Conservation (phyloP, 2,797 vertebrate genomes). For the Eidolon dupreanum region DNA sequence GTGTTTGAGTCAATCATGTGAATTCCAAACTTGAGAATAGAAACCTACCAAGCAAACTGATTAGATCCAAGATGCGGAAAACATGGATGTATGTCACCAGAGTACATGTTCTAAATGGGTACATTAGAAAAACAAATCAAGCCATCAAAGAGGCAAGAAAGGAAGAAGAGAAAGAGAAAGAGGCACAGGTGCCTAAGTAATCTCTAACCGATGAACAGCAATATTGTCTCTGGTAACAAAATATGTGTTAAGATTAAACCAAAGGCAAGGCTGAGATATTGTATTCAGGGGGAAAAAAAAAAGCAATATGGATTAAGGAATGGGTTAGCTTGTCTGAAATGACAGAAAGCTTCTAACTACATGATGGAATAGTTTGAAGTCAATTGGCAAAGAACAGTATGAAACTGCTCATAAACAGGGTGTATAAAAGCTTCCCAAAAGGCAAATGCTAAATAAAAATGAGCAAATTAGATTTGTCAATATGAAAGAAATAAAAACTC, state of each 20-base stretch:
- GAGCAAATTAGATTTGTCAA: slow-evolving; percentile 1
- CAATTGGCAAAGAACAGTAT: slow-evolving; percentile 44
- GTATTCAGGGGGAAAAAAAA: slow-evolving; percentile 31
- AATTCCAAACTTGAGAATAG: not conserved
- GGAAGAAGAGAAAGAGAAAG: not conserved
- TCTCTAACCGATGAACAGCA: slow-evolving; percentile 30
- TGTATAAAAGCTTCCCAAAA: not conserved
- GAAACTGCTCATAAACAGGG: slow-evolving; percentile 56
- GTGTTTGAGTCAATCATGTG: not conserved
- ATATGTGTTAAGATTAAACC: not conserved
- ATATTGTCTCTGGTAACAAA: not conserved
- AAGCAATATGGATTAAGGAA: not conserved
- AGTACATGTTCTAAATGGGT: not conserved
- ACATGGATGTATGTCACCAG: too few species aligned
- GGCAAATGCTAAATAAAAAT: slow-evolving; percentile 44
- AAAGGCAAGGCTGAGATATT: slow-evolving; percentile 35
- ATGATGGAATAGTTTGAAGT: slow-evolving; percentile 43
- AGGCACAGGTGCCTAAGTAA: slow-evolving; percentile 31
- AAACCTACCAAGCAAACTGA: not conserved
- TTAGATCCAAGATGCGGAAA: not conserved
- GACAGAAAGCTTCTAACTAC: not conserved
- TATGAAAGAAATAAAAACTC: not conserved
- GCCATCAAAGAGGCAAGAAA: not conserved
- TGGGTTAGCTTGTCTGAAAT: not conserved
- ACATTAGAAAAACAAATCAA: slow-evolving; percentile 58